Conservation (phyloP, 2,797 vertebrate species). For the Poeciliopsis presidionis region DNA sequence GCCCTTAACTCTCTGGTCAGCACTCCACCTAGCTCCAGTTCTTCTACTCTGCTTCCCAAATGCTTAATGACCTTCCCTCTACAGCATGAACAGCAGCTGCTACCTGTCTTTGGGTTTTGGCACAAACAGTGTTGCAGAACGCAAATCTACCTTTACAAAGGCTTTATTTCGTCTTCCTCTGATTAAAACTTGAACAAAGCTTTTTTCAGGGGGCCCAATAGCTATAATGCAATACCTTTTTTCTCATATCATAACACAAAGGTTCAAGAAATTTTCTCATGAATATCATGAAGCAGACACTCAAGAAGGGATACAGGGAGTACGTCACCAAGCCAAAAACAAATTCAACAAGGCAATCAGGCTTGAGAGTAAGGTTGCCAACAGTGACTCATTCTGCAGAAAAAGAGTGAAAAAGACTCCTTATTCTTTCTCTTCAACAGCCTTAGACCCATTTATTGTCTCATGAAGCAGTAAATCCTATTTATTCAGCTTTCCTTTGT, state of each 20-base stretch:
- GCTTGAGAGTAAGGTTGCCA: constrained; percentile 64
- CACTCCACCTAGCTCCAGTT: constrained; percentile 37
- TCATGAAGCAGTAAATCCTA: constrained; percentile 38
- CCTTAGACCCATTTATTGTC: constrained; percentile 52
- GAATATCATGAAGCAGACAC: constrained; percentile 52
- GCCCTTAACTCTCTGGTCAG: constrained; percentile 53
- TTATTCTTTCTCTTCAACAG: constrained; percentile 46
- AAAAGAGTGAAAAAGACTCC: constrained; percentile 63
- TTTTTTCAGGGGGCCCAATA: neutral
- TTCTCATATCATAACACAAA: neutral
- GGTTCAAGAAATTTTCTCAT: constrained; percentile 16
- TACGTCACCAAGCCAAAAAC: constrained; percentile 61
- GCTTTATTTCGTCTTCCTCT: neutral
- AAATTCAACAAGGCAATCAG: constrained; percentile 71
- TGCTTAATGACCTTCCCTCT: constrained; percentile 41
- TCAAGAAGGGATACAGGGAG: constrained; percentile 54
- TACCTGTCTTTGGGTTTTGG: constrained; percentile 8
- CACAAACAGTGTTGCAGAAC: neutral
- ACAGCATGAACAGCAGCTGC: constrained; percentile 21
- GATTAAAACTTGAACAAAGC: neutral
- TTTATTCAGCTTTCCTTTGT: constrained; percentile 13
- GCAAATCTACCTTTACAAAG: neutral
- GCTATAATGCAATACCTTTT: neutral
- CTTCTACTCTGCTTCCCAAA: constrained; percentile 45
- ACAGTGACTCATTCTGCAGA: constrained; percentile 68